Evolutionary conservation across 2,888 invertebrate genomes (phyloP).

Genomic region (Sisyra terminalis): DNA sequence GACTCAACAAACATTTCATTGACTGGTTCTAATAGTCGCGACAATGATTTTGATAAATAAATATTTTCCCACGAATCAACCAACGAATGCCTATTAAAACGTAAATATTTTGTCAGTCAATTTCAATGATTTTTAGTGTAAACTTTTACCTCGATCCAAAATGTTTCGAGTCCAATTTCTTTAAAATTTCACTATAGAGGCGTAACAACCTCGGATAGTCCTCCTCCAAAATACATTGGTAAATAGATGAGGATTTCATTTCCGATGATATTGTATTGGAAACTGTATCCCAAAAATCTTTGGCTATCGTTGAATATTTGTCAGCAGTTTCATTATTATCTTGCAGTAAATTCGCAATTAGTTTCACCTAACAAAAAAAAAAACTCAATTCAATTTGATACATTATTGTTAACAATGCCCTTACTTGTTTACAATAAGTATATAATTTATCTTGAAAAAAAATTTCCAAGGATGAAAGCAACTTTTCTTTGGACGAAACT

Average conservation of each 20-base stretch:
- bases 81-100: conserved; percentile 28
- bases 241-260: conserved; percentile 33
- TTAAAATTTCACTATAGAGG: conserved; percentile 59
- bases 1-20: conserved; percentile 63
- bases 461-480: conserved; percentile 84
- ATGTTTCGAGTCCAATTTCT: conserved; percentile 43
- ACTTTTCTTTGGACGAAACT: conserved; percentile 35
- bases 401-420: too few species aligned
- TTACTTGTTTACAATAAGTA: conserved; percentile 51
- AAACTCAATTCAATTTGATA: conserved; percentile 13
- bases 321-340: conserved; percentile 9
- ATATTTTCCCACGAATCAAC: conserved; percentile 68
- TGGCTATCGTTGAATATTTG: conserved; percentile 28
- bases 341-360: conserved; percentile 31
- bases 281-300: conserved; percentile 34
- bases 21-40: conserved; percentile 67
- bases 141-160: conserved; percentile 35
- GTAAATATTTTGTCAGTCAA: conserved; percentile 4
- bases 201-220: conserved; percentile 78
- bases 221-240: conserved; percentile 71
- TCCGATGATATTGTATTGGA: conserved; percentile 31
- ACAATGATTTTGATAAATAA: conserved; percentile 68
- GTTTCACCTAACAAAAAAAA: conserved; percentile 25
- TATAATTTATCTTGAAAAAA: conserved; percentile 61
- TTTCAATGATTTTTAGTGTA: conserved; percentile 2